These are phyloP conservation scores for Ranitomeya imitator DNA, from an alignment of 2,113 vertebrate genomes.

Conservation along the genomic window DNA sequence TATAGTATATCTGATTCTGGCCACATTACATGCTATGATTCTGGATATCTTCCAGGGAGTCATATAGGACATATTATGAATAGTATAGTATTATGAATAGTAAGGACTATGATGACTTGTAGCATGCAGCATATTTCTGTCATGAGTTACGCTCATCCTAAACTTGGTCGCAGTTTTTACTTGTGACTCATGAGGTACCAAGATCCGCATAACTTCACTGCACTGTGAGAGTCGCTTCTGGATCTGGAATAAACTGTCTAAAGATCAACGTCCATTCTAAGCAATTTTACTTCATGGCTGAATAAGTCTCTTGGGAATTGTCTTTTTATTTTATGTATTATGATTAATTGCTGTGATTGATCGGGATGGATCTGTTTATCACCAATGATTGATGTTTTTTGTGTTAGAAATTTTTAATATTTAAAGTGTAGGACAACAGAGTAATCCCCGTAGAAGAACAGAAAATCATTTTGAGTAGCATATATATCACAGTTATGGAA, in stretches of 20 bases:
- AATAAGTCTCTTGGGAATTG: background rate
- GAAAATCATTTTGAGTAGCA: background rate
- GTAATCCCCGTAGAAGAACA: background rate
- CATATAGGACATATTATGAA: background rate
- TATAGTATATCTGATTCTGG: background rate
- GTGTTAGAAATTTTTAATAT: background rate
- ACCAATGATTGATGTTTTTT: background rate
- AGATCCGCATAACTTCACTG: background rate
- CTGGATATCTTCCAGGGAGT: background rate
- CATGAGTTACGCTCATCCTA: background rate
- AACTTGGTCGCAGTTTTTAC: background rate
- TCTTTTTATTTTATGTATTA: background rate
- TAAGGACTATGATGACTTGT: background rate
- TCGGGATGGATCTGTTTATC: background rate
- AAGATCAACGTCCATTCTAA: background rate
- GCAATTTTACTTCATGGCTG: background rate
- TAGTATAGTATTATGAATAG: background rate
- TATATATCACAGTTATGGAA: background rate
- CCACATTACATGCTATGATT: background rate
- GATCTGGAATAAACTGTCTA: background rate
- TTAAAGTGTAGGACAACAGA: background rate
- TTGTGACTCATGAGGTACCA: background rate
- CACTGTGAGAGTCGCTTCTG: background rate
- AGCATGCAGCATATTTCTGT: background rate
- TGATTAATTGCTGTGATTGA: background rate